Evolutionary conservation across 2,113 vertebrate genomes (phyloP).

Genomic region (Oreochromis niloticus): DNA sequence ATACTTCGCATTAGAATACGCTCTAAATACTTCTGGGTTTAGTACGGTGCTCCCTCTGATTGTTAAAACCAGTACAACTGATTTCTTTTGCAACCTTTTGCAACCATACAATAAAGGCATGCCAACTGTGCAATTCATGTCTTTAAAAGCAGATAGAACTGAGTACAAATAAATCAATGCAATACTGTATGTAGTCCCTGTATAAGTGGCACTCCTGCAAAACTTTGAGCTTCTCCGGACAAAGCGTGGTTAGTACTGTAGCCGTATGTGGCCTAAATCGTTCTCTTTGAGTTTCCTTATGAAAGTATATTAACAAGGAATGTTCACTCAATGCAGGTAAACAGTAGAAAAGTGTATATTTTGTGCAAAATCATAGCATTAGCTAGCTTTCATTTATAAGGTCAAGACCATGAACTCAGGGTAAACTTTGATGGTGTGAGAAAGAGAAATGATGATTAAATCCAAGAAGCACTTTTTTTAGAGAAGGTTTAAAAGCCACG

Average conservation of each 20-base stretch:
- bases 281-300: not conserved
- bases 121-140: not conserved
- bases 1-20: not conserved
- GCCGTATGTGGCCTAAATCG: not conserved
- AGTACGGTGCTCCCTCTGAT: not conserved
- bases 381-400: slow-evolving; percentile 30
- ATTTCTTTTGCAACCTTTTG: not conserved
- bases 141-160: not conserved
- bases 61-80: not conserved
- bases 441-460: not conserved
- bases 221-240: not conserved
- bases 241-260: not conserved
- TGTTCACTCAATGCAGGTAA: slow-evolving; percentile 22
- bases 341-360: not conserved
- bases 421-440: not conserved
- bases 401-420: not conserved
- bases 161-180: not conserved
- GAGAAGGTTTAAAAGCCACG: not conserved
- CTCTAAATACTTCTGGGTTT: not conserved
- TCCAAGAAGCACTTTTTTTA: not conserved
- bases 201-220: not conserved
- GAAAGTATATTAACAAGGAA: not conserved
- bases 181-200: not conserved
- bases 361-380: slow-evolving; percentile 53
- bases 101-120: not conserved